A percentile compares a stretch with the other conserved stretches of the same genome.
These are phyloP conservation scores for Drosophila buzzatii DNA, from an alignment of 2,888 invertebrate species.

Conservation along the genomic window DNA sequence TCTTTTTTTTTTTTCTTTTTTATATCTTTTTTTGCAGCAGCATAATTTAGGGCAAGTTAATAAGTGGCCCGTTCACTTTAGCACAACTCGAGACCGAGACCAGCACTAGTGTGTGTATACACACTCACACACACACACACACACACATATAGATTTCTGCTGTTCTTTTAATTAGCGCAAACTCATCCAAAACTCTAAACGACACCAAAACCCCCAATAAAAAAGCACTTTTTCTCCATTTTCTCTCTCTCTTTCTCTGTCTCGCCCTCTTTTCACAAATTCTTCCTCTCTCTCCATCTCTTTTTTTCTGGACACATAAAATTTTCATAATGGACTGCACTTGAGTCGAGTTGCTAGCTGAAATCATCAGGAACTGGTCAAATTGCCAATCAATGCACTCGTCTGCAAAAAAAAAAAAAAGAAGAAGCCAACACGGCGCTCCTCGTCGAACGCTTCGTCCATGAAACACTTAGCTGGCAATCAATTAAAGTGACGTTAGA, in stretches of 20 bases:
- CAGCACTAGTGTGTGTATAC: neutral
- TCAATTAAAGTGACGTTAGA: slow-evolving; percentile 54
- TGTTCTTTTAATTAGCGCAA: slow-evolving; percentile 72
- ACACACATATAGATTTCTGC: slow-evolving; percentile 9
- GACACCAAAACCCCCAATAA: slow-evolving; percentile 35
- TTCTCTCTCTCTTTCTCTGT: neutral
- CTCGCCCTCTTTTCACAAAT: neutral
- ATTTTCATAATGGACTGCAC: slow-evolving; percentile 54
- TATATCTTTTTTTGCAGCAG: slow-evolving; percentile 16
- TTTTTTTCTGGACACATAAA: slow-evolving; percentile 28
- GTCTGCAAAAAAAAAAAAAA: slow-evolving; percentile 22
- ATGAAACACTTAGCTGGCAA: slow-evolving; percentile 46
- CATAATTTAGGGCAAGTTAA: slow-evolving; percentile 61
- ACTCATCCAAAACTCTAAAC: slow-evolving; percentile 26
- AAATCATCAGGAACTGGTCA: slow-evolving; percentile 45
- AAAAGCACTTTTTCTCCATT: slow-evolving; percentile 14
- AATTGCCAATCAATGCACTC: slow-evolving; percentile 59
- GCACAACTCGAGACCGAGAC: neutral
- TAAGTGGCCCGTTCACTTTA: slow-evolving; percentile 42
- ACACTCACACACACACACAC: neutral
- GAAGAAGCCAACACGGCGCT: neutral
- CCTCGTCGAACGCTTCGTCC: neutral
- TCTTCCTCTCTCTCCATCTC: neutral
- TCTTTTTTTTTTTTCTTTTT: slow-evolving; percentile 3
- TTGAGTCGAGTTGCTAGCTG: slow-evolving; percentile 40